These are phyloP conservation scores for Danaus chrysippus DNA, from an alignment of 2,888 invertebrate genomes.

Conservation along the genomic window DNA sequence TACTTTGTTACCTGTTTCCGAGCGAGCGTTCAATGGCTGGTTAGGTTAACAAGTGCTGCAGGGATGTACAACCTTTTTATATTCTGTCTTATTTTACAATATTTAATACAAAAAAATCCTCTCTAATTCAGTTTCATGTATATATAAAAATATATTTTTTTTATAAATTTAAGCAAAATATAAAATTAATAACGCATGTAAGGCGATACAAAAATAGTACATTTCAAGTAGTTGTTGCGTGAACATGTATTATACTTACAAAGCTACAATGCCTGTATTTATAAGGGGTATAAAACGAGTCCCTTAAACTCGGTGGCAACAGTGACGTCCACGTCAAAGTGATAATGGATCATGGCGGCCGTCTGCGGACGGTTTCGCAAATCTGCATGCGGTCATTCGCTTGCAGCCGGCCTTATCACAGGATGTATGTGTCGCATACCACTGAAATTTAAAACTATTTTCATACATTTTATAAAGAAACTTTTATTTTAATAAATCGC, in stretches of 20 bases:
- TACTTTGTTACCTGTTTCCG: slow-evolving; percentile 72
- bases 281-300: background rate
- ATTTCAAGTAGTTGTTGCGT: too few relatives aligned
- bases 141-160: too few relatives aligned
- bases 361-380: slow-evolving; percentile 36
- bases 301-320: background rate
- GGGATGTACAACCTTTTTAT: slow-evolving; percentile 54
- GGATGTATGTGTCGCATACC: slow-evolving; percentile 37
- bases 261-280: background rate
- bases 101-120: background rate
- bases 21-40: slow-evolving; percentile 64
- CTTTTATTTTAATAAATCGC: slow-evolving; percentile 10
- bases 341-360: slow-evolving; percentile 15
- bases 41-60: slow-evolving; percentile 74
- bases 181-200: too few relatives aligned
- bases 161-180: too few relatives aligned
- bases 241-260: too few relatives aligned
- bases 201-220: too few relatives aligned
- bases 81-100: background rate
- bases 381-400: slow-evolving; percentile 44
- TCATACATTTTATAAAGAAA: slow-evolving; percentile 21
- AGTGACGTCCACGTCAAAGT: background rate
- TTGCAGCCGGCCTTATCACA: slow-evolving; percentile 40
- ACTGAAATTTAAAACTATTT: slow-evolving; percentile 31
- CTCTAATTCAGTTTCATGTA: too few relatives aligned